These are phyloP conservation scores for Drosophila monieri DNA, from an alignment of 2,888 invertebrate genomes.

Conservation along the genomic window DNA sequence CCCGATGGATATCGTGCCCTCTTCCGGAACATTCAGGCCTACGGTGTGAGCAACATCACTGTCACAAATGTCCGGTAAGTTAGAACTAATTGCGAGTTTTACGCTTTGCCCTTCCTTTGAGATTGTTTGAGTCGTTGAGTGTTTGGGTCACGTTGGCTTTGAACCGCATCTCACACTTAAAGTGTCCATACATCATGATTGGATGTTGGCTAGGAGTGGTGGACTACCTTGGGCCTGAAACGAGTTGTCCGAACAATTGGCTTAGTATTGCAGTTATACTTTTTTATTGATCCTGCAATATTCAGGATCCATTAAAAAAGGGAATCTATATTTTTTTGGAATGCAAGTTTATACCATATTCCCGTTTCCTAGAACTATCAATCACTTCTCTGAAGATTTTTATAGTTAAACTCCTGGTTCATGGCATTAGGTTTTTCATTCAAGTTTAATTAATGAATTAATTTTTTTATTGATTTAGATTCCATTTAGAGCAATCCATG, in stretches of 20 bases:
- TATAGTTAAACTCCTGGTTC: no score
- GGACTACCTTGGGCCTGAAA: conserved; percentile 1
- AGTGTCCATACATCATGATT: conserved; percentile 2
- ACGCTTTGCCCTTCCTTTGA: neutral
- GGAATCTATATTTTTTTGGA: no score
- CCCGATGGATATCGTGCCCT: conserved; percentile 93
- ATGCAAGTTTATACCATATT: neutral
- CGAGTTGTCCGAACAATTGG: neutral
- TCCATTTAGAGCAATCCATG: neutral
- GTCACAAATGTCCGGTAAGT: conserved; percentile 90
- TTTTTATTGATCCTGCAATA: neutral
- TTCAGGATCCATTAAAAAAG: neutral
- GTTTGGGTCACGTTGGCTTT: conserved; percentile 1
- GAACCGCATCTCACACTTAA: neutral
- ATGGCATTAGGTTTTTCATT: no score
- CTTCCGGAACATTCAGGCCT: conserved; percentile 91
- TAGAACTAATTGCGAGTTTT: neutral
- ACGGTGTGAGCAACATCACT: conserved; percentile 91
- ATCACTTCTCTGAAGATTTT: neutral
- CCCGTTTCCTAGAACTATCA: neutral
- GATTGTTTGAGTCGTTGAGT: neutral
- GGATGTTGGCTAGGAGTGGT: neutral
- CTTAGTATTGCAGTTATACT: neutral
- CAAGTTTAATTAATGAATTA: no score
- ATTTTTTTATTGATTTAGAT: neutral